Conservation (phyloP, 2,797 vertebrate species). For the Anniella stebbinsi region DNA sequence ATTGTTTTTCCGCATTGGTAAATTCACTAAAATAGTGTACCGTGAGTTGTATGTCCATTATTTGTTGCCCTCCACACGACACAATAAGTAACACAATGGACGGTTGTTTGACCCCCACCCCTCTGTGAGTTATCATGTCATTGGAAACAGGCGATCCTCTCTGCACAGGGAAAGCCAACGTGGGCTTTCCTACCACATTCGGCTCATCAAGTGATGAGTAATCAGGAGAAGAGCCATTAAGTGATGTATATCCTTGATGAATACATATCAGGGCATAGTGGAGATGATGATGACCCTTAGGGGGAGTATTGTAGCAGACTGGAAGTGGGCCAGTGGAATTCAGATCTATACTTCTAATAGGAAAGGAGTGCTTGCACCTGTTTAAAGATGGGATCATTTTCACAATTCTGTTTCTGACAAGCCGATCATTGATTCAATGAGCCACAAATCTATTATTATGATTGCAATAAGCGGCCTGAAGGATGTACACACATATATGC, state of each 20-base stretch:
- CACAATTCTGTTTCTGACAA: neutral
- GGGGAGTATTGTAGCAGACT: constrained; percentile 1
- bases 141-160: too few species aligned
- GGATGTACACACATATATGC: neutral
- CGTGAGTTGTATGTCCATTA: too few species aligned
- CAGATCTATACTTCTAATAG: neutral
- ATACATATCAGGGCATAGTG: neutral
- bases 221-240: neutral
- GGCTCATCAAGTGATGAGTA: neutral
- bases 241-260: neutral
- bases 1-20: too few species aligned
- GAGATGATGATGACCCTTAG: neutral
- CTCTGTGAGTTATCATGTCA: too few species aligned
- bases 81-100: too few species aligned
- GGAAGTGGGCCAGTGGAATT: neutral
- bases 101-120: too few species aligned
- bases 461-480: neutral
- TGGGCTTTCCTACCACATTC: neutral
- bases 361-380: accelerated
- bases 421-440: neutral
- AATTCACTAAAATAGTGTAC: too few species aligned
- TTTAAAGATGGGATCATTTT: neutral
- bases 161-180: neutral
- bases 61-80: too few species aligned
- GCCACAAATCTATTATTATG: accelerated